These are phyloP conservation scores for Nezara viridula DNA, from an alignment of 2,888 invertebrate genomes.

Conservation along the genomic window DNA sequence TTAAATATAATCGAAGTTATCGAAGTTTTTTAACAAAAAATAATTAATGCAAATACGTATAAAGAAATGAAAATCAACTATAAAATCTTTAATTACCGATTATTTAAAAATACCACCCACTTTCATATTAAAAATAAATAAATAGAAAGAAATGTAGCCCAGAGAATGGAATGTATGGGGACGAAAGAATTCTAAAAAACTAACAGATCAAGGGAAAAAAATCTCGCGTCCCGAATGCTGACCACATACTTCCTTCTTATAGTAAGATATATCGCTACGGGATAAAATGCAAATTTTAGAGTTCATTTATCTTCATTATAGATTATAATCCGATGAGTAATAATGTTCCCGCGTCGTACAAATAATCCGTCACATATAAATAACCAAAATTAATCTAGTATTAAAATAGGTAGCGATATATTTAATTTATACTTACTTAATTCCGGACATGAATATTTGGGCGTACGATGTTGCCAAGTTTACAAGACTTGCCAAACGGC, in stretches of 20 bases:
- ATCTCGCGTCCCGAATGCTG: background rate
- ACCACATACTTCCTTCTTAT: background rate
- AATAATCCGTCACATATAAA: background rate
- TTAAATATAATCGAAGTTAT: no score
- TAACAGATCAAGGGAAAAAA: background rate
- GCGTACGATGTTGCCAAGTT: background rate
- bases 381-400: background rate
- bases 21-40: no score
- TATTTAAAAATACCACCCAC: no score
- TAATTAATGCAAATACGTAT: no score
- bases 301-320: background rate
- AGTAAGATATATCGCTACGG: background rate
- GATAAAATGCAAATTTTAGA: background rate
- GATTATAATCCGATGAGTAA: conserved; percentile 2
- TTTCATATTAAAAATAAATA: no score
- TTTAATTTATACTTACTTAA: conserved; percentile 1
- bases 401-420: conserved; percentile 26
- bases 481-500: background rate
- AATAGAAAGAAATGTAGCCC: background rate
- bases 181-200: background rate
- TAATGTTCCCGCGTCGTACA: background rate
- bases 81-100: no score
- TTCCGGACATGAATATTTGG: conserved; percentile 7
- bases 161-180: background rate
- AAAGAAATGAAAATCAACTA: no score